These are phyloP conservation scores for Labia minor DNA, from an alignment of 2,888 invertebrate genomes.

Conservation along the genomic window DNA sequence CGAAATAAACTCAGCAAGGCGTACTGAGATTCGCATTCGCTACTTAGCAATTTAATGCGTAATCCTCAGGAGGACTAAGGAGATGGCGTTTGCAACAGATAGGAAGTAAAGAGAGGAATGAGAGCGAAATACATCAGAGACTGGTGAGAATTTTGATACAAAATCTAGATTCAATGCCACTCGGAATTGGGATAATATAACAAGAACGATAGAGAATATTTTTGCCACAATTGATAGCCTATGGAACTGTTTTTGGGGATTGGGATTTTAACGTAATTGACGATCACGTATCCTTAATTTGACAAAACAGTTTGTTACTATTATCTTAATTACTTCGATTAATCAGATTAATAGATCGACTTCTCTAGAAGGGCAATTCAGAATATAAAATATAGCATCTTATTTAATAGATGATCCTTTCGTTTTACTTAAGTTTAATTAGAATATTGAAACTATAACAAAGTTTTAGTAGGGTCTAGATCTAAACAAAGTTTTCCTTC, in stretches of 20 bases:
- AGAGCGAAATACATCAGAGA: neutral
- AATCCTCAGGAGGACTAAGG: slow-evolving; percentile 2
- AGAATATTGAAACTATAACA: neutral
- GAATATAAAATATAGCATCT: neutral
- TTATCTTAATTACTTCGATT: neutral
- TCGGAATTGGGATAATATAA: neutral
- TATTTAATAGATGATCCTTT: neutral
- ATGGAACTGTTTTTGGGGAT: neutral
- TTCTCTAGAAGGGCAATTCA: neutral
- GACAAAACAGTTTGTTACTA: neutral
- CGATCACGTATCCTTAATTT: slow-evolving; percentile 9
- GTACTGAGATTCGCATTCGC: slow-evolving; percentile 7
- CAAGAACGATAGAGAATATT: neutral
- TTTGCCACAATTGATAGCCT: neutral
- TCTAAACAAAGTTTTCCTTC: too few species aligned
- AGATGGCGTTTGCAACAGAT: neutral
- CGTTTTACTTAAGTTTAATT: neutral
- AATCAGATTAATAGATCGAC: slow-evolving; percentile 5
- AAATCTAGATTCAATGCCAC: neutral
- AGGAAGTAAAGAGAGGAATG: neutral
- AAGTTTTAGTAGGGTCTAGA: too few species aligned
- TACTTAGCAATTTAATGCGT: slow-evolving; percentile 8
- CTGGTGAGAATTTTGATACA: neutral
- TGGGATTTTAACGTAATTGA: neutral
- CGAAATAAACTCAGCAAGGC: slow-evolving; percentile 7